Base-by-base conservation (phyloP, 2,113 vertebrate species). In the Thamnaconus septentrionalis region DNA sequence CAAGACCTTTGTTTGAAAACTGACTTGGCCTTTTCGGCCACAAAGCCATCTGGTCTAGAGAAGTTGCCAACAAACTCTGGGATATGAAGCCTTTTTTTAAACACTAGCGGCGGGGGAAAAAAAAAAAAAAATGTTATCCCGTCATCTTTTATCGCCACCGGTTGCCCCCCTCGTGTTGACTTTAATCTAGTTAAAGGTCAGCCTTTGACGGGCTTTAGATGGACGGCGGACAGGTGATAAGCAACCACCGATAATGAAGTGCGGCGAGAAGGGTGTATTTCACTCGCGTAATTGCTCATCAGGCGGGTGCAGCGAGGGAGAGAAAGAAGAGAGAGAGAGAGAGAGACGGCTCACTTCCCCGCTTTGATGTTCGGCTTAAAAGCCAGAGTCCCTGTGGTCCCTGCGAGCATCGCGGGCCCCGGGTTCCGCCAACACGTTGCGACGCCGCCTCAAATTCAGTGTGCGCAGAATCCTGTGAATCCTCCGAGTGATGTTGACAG, bases 401-500 rank as follows among this genome's bases (percentile, higher is more conserved):
- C 64, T 58, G 10, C 42, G 80, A 66, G 61, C 78, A 48, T 77
- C 57, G 8, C 41, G 53, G 70, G 61, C 53, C 47, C 66, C 75
- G 18, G 18, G 18, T 31, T 31, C 18, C 18, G 18, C 18, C 18
- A 31, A 31, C 18, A 31, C 18, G 1, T 31, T 31, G 18, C 18
- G 18, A 75, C 5, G 48, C 57, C 11, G 64, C 43, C 59, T 81
- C 66, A 64, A 49, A 81, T 87, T 75, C 18, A 31, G 18, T 31
- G 18, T 31, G 18, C 18, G 18, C 18, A 31, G 18, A 71, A 9
- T 65, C 69, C 6, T 9, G 56, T 41, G 76, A 80, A 76, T 61
- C 57, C 52, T 71, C 56, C n/a, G 67, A 86, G 69, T 71, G 71
- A 71, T 79, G 78, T 79, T 83, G 85, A 81, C 81, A 66, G 69